Percentiles rank a stretch among this genome's conserved stretches.
These are phyloP conservation scores for Chroicocephalus ridibundus DNA, from an alignment of 2,113 vertebrate genomes.

Conservation along the genomic window DNA sequence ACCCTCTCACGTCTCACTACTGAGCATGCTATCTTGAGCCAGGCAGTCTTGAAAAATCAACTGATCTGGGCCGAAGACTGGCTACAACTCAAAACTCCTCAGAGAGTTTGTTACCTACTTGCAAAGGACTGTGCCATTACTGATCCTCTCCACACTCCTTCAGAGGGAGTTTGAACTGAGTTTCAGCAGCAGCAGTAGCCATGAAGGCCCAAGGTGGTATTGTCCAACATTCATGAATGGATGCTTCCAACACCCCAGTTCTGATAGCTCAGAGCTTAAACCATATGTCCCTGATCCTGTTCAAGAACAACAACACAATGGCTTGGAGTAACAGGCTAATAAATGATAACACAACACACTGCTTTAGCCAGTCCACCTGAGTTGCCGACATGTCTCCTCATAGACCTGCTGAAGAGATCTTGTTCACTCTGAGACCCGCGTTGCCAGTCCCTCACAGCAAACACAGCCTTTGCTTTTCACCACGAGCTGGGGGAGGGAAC, in stretches of 20 bases:
- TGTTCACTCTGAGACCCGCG: neutral
- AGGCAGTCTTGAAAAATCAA: neutral
- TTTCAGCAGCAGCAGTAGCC: neutral
- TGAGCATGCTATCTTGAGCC: neutral
- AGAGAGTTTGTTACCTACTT: neutral
- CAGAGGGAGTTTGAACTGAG: neutral
- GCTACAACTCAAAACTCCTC: neutral
- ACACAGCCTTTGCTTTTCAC: neutral
- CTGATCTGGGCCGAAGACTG: neutral
- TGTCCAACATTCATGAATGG: neutral
- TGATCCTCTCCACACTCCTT: neutral
- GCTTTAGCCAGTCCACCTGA: neutral
- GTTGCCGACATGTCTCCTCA: neutral
- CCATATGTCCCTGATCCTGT: neutral
- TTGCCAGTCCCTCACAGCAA: rapidly evolving
- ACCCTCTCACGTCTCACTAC: neutral
- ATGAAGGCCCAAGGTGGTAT: neutral
- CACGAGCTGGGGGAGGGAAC: neutral
- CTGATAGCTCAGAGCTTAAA: neutral
- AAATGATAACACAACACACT: neutral
- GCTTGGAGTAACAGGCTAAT: neutral
- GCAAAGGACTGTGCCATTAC: neutral
- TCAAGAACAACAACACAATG: neutral
- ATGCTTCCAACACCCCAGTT: neutral
- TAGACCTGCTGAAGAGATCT: neutral